phyloP scores from a whole-genome alignment of 2,888 invertebrate genomes.

The Spodoptera exigua region DNA sequence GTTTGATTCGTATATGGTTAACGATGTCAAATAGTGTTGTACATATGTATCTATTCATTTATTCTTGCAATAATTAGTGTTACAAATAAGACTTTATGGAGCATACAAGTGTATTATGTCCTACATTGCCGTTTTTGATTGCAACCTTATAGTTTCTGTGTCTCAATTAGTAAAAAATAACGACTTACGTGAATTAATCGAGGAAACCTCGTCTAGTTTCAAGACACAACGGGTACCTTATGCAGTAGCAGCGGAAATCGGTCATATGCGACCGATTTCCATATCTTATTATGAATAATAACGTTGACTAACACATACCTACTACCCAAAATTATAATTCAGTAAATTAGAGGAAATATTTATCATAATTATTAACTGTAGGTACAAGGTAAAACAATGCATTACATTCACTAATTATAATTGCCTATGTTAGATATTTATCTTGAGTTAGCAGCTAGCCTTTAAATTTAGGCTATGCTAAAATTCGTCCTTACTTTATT shows the following conservation, averaged over 20 bases:
- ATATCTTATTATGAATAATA: slow-evolving; percentile 4
- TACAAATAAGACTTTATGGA: not conserved
- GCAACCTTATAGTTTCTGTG: no score
- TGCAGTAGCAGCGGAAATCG: no score
- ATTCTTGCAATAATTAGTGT: slow-evolving; percentile 4
- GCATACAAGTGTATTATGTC: not conserved
- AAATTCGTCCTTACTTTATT: slow-evolving; percentile 23
- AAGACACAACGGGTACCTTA: no score
- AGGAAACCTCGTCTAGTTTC: no score
- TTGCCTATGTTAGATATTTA: slow-evolving; percentile 10
- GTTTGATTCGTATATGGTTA: not conserved
- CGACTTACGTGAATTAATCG: no score
- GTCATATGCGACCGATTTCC: no score
- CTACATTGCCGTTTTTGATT: no score
- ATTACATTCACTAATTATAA: slow-evolving; percentile 20
- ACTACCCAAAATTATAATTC: not conserved
- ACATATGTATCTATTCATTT: slow-evolving; percentile 1
- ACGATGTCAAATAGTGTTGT: slow-evolving; percentile 4
- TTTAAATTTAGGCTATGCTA: not conserved
- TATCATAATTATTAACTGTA: slow-evolving; percentile 1
- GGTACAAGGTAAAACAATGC: slow-evolving; percentile 31
- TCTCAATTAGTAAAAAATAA: no score
- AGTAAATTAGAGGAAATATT: slow-evolving; percentile 1
- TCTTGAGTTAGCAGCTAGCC: slow-evolving; percentile 3
- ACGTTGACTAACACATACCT: not conserved